Evolutionary conservation across 1,140 invertebrate genomes (phyloP).

Genomic region (Cyclargus thomasi): DNA sequence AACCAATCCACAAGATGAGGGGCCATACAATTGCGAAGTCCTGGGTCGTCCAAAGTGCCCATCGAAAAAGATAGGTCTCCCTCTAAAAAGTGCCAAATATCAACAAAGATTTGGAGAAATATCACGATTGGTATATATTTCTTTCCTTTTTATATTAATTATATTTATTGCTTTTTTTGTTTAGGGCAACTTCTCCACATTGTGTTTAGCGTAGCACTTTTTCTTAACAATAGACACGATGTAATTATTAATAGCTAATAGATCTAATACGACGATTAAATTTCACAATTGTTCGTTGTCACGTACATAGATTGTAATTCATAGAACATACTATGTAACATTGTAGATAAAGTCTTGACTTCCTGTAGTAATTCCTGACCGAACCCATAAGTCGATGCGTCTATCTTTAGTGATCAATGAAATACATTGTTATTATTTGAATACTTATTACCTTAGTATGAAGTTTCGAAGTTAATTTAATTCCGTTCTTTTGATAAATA

Average conservation of each 20-base stretch:
- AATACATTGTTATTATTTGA: no score
- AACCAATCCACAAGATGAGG: no score
- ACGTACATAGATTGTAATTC: not conserved
- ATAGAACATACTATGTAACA: not conserved
- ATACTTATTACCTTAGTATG: no score
- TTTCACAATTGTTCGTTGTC: not conserved
- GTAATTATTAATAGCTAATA: not conserved
- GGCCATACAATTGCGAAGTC: no score
- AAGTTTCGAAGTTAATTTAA: no score
- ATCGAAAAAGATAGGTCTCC: no score
- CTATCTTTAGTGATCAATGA: not conserved
- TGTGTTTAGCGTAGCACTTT: not conserved
- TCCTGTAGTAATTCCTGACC: not conserved
- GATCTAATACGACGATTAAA: not conserved
- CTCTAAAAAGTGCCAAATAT: no score
- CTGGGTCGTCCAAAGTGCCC: no score
- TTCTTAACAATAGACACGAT: not conserved
- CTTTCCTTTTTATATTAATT: no score
- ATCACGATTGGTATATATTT: no score
- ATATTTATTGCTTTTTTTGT: no score
- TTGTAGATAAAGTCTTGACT: not conserved
- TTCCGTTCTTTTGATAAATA: not conserved
- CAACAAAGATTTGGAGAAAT: no score
- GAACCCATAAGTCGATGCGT: not conserved
- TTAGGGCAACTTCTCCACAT: not conserved